These are phyloP conservation scores for Camponotus floridanus DNA, from an alignment of 1,140 invertebrate species.

Conservation along the genomic window DNA sequence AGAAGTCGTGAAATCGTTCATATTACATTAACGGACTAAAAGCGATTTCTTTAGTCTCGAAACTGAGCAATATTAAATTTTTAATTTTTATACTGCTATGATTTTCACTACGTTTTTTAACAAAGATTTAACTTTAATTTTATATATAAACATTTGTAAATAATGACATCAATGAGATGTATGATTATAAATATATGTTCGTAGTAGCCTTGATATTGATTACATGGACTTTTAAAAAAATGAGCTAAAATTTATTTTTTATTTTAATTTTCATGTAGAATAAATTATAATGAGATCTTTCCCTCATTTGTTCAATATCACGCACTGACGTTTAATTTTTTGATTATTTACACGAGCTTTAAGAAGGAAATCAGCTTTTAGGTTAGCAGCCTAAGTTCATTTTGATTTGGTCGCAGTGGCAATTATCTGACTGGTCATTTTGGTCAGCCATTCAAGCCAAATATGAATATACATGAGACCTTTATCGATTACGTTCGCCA, in stretches of 20 bases:
- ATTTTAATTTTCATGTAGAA: no score
- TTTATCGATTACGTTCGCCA: conserved; percentile 55
- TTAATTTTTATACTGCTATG: background rate
- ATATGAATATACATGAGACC: conserved; percentile 60
- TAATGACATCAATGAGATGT: no score
- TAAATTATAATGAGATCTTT: no score
- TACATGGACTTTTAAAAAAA: no score
- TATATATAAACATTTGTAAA: background rate
- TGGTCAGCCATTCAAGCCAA: conserved; percentile 48
- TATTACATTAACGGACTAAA: background rate
- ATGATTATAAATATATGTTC: no score
- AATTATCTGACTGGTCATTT: conserved; percentile 59
- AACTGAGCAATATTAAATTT: background rate
- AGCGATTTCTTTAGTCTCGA: background rate
- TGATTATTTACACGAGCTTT: background rate
- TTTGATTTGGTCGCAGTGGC: background rate
- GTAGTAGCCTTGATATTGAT: no score
- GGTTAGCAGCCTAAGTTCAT: conserved; percentile 25
- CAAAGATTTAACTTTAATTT: background rate
- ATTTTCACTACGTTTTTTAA: background rate
- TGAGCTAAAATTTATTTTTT: no score
- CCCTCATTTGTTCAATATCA: background rate
- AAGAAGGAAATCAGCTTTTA: conserved; percentile 15
- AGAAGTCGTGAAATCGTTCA: conserved; percentile 1
- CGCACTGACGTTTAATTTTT: conserved; percentile 31